These are phyloP conservation scores for Aphaenogaster ashmeadi DNA, from an alignment of 1,140 invertebrate genomes.

Conservation along the genomic window DNA sequence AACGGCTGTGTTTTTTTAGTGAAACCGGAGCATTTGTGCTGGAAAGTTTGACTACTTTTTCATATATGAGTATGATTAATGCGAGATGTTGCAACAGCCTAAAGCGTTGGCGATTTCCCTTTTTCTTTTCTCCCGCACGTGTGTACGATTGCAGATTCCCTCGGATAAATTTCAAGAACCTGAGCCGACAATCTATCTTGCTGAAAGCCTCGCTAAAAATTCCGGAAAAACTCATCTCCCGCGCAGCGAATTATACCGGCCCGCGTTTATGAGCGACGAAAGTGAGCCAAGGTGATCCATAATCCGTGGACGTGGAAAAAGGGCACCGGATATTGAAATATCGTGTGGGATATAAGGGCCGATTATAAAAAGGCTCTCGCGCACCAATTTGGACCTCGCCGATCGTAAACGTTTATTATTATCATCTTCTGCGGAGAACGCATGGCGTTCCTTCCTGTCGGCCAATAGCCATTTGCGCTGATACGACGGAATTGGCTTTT, in stretches of 20 bases:
- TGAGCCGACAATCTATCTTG: conserved; percentile 16
- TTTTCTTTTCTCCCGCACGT: neutral
- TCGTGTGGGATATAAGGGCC: conserved; percentile 21
- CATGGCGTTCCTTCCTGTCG: conserved; percentile 59
- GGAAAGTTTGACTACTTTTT: conserved; percentile 15
- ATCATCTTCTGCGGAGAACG: conserved; percentile 48
- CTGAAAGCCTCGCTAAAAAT: conserved; percentile 21
- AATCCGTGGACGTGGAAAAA: conserved; percentile 5
- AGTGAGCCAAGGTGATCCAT: conserved; percentile 15
- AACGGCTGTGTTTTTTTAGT: neutral
- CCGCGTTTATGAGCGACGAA: neutral
- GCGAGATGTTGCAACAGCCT: neutral
- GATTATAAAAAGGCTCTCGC: conserved; percentile 28
- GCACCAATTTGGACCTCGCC: conserved; percentile 36
- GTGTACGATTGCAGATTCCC: neutral
- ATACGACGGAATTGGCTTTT: conserved; percentile 68
- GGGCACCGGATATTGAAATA: conserved; percentile 48
- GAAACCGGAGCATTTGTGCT: neutral
- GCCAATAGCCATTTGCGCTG: conserved; percentile 57
- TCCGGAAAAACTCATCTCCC: conserved; percentile 13
- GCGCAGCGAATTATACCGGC: neutral
- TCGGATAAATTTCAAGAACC: conserved; percentile 28
- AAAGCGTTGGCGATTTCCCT: neutral
- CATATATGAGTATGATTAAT: neutral
- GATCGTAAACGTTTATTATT: conserved; percentile 67